A percentile compares a stretch with the other conserved stretches of the same genome.
Evolutionary conservation across 2,113 vertebrate species (phyloP).

Genomic region (Hystrix cristata): DNA sequence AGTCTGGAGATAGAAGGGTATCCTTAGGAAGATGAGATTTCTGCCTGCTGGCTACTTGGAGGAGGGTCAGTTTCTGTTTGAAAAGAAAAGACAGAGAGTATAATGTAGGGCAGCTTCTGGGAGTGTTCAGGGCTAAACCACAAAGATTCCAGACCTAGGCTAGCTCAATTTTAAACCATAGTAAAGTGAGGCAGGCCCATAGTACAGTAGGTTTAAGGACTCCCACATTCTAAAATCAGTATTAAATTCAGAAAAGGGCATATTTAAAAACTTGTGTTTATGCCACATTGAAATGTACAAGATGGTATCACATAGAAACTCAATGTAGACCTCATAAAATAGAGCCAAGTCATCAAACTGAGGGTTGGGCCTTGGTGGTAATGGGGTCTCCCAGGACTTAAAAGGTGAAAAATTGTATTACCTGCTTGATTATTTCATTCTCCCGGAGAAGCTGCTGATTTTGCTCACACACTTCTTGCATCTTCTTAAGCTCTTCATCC

Average conservation of each 20-base stretch:
- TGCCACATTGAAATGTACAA: conserved; percentile 45
- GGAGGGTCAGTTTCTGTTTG: conserved; percentile 91
- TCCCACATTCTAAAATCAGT: conserved; percentile 42
- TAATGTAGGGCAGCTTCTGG: conserved; percentile 30
- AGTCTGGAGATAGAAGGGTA: conserved; percentile 83
- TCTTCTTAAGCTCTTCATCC: conserved; percentile 95
- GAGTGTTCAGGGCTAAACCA: conserved; percentile 34
- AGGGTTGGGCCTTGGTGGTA: neutral
- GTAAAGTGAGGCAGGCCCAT: conserved; percentile 14
- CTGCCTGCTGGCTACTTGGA: conserved; percentile 91
- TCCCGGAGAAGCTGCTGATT: conserved; percentile 92
- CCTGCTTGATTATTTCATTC: conserved; percentile 92
- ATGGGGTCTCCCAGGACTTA: neutral
- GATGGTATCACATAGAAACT: conserved; percentile 12
- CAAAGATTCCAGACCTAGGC: neutral
- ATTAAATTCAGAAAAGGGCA: conserved; percentile 48
- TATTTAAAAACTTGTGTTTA: conserved; percentile 55
- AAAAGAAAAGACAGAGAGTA: conserved; percentile 62
- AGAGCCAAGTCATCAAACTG: neutral
- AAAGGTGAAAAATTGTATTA: conserved; percentile 75
- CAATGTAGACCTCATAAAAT: neutral
- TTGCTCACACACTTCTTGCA: conserved; percentile 91
- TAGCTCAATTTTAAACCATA: conserved; percentile 33
- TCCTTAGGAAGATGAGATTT: conserved; percentile 83
- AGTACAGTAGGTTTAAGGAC: neutral